Conservation (phyloP, 2,113 vertebrate species). For the Cebidichthys violaceus region DNA sequence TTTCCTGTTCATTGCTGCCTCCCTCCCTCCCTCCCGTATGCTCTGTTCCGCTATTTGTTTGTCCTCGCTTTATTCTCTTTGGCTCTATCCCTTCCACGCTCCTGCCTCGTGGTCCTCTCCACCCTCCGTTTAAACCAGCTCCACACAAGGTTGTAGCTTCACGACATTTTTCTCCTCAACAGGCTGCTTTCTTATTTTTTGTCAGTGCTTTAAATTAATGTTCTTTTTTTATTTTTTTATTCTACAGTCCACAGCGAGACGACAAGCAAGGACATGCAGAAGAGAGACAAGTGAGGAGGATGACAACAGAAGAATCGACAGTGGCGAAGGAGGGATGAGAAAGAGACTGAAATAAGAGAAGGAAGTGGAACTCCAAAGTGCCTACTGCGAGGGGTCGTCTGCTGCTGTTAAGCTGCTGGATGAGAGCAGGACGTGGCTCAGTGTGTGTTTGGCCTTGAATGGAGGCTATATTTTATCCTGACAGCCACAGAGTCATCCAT, state of each 20-base stretch:
- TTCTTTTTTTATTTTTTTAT: slow-evolving; percentile 32
- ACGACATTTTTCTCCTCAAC: slow-evolving; percentile 38
- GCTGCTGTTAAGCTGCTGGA: slow-evolving; percentile 50
- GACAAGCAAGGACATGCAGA: slow-evolving; percentile 58
- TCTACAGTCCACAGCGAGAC: slow-evolving; percentile 60
- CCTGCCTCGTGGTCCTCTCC: slow-evolving; percentile 63
- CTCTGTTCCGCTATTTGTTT: slow-evolving; percentile 77
- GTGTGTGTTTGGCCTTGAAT: slow-evolving; percentile 77
- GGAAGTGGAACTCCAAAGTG: slow-evolving; percentile 80
- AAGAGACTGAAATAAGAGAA: slow-evolving; percentile 68
- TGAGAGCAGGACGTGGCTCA: slow-evolving; percentile 56
- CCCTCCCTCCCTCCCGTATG: slow-evolving; percentile 66
- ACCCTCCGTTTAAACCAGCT: slow-evolving; percentile 54
- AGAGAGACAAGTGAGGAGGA: slow-evolving; percentile 58
- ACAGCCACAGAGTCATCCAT: slow-evolving; percentile 72
- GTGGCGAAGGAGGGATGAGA: slow-evolving; percentile 65
- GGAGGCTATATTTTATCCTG: slow-evolving; percentile 75
- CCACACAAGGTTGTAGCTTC: slow-evolving; percentile 31
- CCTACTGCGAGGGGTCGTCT: slow-evolving; percentile 74
- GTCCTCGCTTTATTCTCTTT: slow-evolving; percentile 66
- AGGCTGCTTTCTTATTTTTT: slow-evolving; percentile 41
- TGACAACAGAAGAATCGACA: slow-evolving; percentile 57
- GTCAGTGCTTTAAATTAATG: slow-evolving; percentile 9
- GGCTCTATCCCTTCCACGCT: slow-evolving; percentile 73
- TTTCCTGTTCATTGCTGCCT: slow-evolving; percentile 80